phyloP scores from a whole-genome alignment of 2,888 invertebrate genomes.

The Molanna angustata region DNA sequence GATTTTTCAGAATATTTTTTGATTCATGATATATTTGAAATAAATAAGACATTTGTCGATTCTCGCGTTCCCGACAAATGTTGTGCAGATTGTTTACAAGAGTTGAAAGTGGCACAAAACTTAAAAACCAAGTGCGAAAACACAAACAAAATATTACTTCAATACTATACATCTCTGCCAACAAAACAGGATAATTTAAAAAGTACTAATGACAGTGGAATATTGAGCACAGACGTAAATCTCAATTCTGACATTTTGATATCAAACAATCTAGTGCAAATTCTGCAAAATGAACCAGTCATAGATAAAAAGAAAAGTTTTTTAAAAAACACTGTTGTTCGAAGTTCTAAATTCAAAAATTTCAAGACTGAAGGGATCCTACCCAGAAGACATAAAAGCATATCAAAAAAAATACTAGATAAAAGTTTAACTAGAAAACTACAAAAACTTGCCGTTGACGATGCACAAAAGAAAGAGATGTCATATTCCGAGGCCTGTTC shows the following conservation, averaged over 20 bases:
- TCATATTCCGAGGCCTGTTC: neutral
- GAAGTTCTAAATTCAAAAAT: neutral
- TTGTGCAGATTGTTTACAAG: neutral
- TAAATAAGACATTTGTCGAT: neutral
- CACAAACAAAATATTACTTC: neutral
- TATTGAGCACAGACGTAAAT: neutral
- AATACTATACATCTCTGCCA: neutral
- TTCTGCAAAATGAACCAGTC: neutral
- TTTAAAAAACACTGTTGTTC: neutral
- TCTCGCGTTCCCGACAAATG: slow-evolving; percentile 4
- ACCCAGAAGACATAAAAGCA: neutral
- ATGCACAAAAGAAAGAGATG: neutral
- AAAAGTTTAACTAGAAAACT: neutral
- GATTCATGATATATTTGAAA: neutral
- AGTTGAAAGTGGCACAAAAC: slow-evolving; percentile 6
- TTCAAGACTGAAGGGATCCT: neutral
- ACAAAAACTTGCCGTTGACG: neutral
- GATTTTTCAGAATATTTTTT: slow-evolving; percentile 1
- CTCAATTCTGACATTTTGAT: neutral
- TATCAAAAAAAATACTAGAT: neutral
- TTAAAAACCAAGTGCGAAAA: slow-evolving; percentile 9
- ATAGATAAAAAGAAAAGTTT: neutral
- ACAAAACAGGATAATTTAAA: neutral
- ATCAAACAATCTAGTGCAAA: too few relatives aligned
- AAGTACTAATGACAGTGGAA: neutral